phyloP scores from a whole-genome alignment of 2,888 invertebrate genomes.

The Venusia cambrica region DNA sequence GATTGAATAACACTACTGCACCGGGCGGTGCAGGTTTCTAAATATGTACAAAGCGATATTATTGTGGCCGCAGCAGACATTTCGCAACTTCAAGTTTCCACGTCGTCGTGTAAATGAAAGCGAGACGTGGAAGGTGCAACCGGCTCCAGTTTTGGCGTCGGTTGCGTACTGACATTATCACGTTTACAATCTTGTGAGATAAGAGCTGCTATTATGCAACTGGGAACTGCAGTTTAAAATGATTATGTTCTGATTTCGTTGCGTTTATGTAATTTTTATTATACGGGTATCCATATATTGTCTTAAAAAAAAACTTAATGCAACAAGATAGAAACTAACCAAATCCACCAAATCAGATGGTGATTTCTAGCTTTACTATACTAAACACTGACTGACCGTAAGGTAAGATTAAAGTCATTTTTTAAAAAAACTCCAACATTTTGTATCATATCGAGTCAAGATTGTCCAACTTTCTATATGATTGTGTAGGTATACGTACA shows the following conservation, averaged over 20 bases:
- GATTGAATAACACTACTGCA: conserved; percentile 72
- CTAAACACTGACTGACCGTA: too few relatives aligned
- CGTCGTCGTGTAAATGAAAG: conserved; percentile 34
- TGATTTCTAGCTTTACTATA: too few relatives aligned
- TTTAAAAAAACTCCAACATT: too few relatives aligned
- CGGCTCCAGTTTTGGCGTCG: conserved; percentile 31
- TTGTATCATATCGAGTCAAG: too few relatives aligned
- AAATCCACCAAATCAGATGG: too few relatives aligned
- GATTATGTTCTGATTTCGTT: not conserved
- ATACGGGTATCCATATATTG: too few relatives aligned
- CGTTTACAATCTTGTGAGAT: conserved; percentile 29
- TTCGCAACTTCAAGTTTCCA: conserved; percentile 49
- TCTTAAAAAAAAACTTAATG: conserved; percentile 6
- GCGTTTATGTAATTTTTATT: conserved; percentile 5
- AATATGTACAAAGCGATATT: conserved; percentile 68
- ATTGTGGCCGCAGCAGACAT: conserved; percentile 65
- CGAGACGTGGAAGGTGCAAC: conserved; percentile 31
- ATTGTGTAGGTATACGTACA: too few relatives aligned
- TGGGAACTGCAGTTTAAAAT: conserved; percentile 19
- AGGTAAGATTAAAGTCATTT: too few relatives aligned
- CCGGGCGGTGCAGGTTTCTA: conserved; percentile 69
- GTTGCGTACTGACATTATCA: conserved; percentile 31
- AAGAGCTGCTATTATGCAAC: conserved; percentile 27
- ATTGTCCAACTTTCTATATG: conserved; percentile 18
- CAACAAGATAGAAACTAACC: too few relatives aligned